A percentile compares a stretch with the other conserved stretches of the same genome.
Evolutionary conservation across 2,797 vertebrate genomes (phyloP).

Genomic region (Falco biarmicus): DNA sequence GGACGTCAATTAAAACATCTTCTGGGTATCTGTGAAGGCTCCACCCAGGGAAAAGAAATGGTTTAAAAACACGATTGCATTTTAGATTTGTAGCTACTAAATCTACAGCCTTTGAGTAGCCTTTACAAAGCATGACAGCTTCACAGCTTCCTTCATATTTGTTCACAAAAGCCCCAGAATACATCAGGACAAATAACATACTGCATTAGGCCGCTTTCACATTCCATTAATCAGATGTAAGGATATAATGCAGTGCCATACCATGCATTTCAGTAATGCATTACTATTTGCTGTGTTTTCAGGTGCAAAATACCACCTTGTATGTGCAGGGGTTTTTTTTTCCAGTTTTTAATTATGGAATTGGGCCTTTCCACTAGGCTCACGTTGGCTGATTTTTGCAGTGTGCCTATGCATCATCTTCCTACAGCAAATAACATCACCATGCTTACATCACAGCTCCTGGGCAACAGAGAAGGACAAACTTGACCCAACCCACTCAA

Average conservation of each 20-base stretch:
- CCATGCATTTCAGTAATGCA: background rate
- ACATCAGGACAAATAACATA: conserved; percentile 32
- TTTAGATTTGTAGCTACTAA: background rate
- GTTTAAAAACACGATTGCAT: background rate
- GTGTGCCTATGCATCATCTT: background rate
- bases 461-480: background rate
- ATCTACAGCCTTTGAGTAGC: background rate
- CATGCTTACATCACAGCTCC: background rate
- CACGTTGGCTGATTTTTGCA: background rate
- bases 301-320: background rate
- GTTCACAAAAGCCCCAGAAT: background rate
- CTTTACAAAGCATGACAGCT: background rate
- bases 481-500: background rate
- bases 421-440: background rate
- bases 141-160: background rate
- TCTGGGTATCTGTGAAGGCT: background rate
- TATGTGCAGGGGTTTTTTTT: background rate
- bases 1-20: background rate
- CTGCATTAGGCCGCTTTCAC: background rate
- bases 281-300: background rate
- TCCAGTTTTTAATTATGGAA: background rate
- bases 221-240: background rate
- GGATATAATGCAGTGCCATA: background rate
- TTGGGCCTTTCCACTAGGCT: background rate
- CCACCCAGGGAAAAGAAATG: background rate